phyloP scores from a whole-genome alignment of 2,888 invertebrate genomes.

The Tinea pellionella region DNA sequence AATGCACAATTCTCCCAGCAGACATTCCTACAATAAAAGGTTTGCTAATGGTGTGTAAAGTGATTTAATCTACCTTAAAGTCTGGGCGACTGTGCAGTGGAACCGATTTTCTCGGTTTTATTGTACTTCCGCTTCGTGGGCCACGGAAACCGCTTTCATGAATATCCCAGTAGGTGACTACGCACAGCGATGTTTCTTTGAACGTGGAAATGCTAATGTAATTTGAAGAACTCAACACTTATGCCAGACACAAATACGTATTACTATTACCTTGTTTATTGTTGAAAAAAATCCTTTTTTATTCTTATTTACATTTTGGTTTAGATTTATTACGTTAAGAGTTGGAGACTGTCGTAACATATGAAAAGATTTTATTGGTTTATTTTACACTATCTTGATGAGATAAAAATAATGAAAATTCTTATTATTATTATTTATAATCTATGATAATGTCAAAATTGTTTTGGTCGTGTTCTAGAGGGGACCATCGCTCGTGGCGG shows the following conservation, averaged over 20 bases:
- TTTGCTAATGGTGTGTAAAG: constrained; percentile 50
- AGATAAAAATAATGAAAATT: background rate
- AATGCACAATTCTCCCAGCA: constrained; percentile 22
- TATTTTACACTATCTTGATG: too few relatives aligned
- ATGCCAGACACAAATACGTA: constrained; percentile 10
- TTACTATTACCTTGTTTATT: background rate
- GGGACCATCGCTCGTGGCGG: background rate
- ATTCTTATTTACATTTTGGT: background rate
- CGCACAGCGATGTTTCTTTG: constrained; percentile 14
- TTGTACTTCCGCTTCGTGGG: constrained; percentile 11
- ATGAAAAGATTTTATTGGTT: too few relatives aligned
- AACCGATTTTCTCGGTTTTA: constrained; percentile 16
- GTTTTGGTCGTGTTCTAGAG: background rate
- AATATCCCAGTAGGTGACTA: constrained; percentile 17
- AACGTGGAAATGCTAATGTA: constrained; percentile 18
- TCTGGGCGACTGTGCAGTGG: constrained; percentile 21
- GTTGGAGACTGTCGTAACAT: too few relatives aligned
- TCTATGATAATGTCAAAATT: constrained; percentile 9
- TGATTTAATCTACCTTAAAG: constrained; percentile 49
- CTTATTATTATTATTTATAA: background rate
- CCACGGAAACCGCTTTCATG: constrained; percentile 14
- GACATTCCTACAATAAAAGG: constrained; percentile 25
- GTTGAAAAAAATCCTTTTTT: background rate
- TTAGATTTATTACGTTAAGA: background rate
- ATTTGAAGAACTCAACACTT: constrained; percentile 16